These are phyloP conservation scores for Numenius phaeopus DNA, from an alignment of 2,797 vertebrate species.

Conservation along the genomic window DNA sequence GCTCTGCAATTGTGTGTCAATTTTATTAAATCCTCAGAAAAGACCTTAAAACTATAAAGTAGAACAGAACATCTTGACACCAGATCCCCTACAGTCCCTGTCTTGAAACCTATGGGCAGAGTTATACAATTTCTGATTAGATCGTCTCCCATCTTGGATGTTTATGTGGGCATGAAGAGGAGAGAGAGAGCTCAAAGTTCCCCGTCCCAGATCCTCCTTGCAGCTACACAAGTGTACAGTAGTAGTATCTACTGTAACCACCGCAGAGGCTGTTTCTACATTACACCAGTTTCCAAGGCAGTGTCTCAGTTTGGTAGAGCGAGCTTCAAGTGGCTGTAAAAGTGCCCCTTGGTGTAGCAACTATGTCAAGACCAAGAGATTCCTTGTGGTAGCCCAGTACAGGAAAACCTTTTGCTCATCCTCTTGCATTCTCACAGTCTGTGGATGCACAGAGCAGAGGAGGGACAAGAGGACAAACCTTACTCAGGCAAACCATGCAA, in stretches of 20 bases:
- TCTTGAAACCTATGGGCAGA: background rate
- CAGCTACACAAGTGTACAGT: no score
- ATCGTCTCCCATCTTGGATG: background rate
- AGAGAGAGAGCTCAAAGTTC: background rate
- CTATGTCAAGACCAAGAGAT: background rate
- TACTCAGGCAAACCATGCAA: background rate
- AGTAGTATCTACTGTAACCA: no score
- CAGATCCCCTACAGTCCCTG: background rate
- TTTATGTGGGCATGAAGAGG: background rate
- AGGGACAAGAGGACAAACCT: conserved; percentile 27
- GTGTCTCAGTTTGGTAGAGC: background rate
- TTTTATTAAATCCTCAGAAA: background rate
- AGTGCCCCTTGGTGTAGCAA: background rate
- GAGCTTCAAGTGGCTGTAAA: background rate
- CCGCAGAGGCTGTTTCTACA: background rate
- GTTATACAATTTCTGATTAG: background rate
- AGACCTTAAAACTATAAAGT: background rate
- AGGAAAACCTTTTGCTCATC: background rate
- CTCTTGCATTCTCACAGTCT: background rate
- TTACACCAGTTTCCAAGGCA: background rate
- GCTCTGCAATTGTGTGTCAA: background rate
- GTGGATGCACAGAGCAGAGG: conserved; percentile 7
- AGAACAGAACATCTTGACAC: background rate
- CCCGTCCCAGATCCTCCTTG: background rate
- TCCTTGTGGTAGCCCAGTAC: background rate